Conservation (phyloP, 64 coral and sea anemone species). For the Porites australiensis region DNA sequence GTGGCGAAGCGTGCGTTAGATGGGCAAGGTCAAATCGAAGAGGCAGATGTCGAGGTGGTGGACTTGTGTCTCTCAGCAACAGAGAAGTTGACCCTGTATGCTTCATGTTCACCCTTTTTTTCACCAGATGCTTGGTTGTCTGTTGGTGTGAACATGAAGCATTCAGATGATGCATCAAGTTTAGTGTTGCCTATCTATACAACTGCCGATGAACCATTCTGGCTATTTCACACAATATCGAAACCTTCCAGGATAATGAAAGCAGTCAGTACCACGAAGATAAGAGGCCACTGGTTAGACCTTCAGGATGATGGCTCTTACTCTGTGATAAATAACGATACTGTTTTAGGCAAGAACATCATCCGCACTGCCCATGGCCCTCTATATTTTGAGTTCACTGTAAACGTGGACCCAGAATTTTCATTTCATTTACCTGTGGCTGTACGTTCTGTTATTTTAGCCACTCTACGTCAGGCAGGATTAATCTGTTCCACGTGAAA, state of each 20-base stretch:
- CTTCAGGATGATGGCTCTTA: slow-evolving; percentile 43
- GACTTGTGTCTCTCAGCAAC: not conserved
- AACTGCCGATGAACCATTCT: slow-evolving; percentile 47
- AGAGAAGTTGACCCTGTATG: slow-evolving; percentile 6
- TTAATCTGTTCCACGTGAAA: no score
- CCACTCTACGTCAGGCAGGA: no score
- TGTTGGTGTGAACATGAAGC: slow-evolving; percentile 41
- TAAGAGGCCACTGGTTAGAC: slow-evolving; percentile 39
- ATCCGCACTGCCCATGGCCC: no score
- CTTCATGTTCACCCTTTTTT: not conserved
- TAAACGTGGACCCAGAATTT: no score
- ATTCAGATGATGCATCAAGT: slow-evolving; percentile 7
- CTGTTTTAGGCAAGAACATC: no score
- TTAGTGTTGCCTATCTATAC: slow-evolving; percentile 42
- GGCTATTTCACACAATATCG: slow-evolving; percentile 32
- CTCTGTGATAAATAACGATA: not conserved
- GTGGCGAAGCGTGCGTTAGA: slow-evolving; percentile 22
- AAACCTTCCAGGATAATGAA: slow-evolving; percentile 31
- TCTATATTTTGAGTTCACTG: no score
- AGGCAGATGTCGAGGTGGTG: slow-evolving; percentile 49
- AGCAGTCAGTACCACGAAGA: slow-evolving; percentile 8
- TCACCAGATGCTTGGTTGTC: slow-evolving; percentile 43
- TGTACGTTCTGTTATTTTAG: no score
- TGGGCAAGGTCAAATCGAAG: slow-evolving; percentile 8
- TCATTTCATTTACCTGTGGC: no score